Conservation (phyloP, 2,888 invertebrate genomes). For the Abrostola tripartita region DNA sequence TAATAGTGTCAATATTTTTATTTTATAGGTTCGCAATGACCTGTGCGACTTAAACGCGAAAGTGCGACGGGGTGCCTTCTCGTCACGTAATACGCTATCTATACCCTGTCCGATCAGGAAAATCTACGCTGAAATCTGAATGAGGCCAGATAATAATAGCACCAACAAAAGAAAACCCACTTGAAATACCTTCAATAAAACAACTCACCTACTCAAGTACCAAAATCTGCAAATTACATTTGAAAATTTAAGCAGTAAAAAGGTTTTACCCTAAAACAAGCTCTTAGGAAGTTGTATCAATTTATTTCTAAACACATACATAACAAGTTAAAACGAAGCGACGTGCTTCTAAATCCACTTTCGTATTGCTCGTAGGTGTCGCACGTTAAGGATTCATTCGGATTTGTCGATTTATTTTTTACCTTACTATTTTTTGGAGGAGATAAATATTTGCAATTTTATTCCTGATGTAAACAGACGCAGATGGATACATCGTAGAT, state of each 20-base stretch:
- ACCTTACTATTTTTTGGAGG: background rate
- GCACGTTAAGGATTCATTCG: constrained; percentile 54
- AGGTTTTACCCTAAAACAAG: constrained; percentile 28
- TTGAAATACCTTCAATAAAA: background rate
- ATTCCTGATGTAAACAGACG: too few relatives aligned
- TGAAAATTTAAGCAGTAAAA: constrained; percentile 12
- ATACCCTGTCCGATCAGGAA: too few relatives aligned
- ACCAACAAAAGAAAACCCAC: background rate
- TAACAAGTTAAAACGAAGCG: constrained; percentile 70
- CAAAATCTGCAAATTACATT: constrained; percentile 4
- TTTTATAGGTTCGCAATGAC: too few relatives aligned
- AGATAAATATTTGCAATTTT: background rate
- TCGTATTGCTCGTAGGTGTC: constrained; percentile 68
- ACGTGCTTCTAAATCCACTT: constrained; percentile 78
- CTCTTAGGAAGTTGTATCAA: constrained; percentile 60
- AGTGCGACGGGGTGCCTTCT: too few relatives aligned
- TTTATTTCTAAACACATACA: constrained; percentile 65
- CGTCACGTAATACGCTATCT: too few relatives aligned
- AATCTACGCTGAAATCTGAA: too few relatives aligned
- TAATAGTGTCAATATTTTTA: too few relatives aligned
- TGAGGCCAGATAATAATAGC: background rate
- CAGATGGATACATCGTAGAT: too few relatives aligned
- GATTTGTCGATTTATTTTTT: constrained; percentile 16
- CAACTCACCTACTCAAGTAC: background rate
- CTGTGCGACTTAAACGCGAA: too few relatives aligned